A percentile compares a stretch with the other conserved stretches of the same genome.
Conservation (phyloP, 2,797 vertebrate species). For the Muraenolepis orangiensis region DNA sequence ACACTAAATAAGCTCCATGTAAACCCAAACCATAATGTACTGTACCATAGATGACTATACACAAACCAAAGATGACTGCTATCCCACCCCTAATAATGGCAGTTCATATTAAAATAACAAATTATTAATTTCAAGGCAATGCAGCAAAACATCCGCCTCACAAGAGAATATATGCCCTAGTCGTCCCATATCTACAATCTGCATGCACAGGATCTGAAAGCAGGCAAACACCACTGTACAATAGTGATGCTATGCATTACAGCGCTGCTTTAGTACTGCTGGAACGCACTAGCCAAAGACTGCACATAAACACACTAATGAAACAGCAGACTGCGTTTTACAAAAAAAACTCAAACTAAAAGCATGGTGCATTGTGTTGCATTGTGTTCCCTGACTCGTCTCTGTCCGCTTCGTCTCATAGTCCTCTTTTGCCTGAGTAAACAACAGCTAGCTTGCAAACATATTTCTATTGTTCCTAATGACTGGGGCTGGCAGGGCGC, state of each 20-base stretch:
- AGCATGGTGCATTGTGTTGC: not conserved
- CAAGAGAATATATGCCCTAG: not conserved
- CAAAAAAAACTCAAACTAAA: not conserved
- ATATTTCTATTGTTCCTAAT: slow-evolving; percentile 1
- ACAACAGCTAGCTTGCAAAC: not conserved
- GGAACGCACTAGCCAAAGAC: not conserved
- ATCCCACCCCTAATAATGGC: not conserved
- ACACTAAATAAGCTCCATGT: not conserved
- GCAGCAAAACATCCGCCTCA: not conserved
- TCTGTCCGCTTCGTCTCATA: not conserved
- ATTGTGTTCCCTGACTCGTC: not conserved
- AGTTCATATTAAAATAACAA: not conserved
- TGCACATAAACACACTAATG: not conserved
- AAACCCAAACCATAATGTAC: not conserved
- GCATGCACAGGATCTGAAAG: not conserved
- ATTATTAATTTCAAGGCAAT: not conserved
- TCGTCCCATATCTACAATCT: not conserved
- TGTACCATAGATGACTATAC: not conserved
- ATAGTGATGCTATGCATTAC: not conserved
- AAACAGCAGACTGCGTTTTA: not conserved
- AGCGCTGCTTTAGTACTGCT: not conserved
- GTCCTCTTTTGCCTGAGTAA: not conserved
- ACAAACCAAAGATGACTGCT: not conserved
- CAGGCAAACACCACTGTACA: not conserved
- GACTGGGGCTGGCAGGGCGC: not conserved